These are phyloP conservation scores for Echiichthys vipera DNA, from an alignment of 2,797 vertebrate genomes.

Conservation along the genomic window DNA sequence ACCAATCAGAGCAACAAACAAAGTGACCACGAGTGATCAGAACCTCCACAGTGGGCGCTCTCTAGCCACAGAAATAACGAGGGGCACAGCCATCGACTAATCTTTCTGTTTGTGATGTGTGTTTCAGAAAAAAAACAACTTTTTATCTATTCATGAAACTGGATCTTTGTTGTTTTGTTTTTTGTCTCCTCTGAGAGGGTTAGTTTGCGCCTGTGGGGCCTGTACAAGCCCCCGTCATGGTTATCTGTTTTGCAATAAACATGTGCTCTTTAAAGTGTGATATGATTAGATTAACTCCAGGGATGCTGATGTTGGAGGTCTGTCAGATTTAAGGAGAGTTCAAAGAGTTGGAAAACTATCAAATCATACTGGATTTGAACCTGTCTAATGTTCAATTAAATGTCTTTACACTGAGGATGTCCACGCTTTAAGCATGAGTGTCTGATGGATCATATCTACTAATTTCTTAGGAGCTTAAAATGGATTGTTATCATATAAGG, in stretches of 20 bases:
- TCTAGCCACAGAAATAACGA: background rate
- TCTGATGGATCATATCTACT: slow-evolving; percentile 15
- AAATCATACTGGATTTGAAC: background rate
- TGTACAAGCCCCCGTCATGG: background rate
- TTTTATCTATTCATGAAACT: background rate
- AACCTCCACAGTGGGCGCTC: background rate
- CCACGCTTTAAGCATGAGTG: slow-evolving; percentile 1
- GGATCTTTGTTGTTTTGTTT: background rate
- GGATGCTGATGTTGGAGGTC: background rate
- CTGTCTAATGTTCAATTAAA: background rate
- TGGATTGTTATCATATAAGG: background rate
- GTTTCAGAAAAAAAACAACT: background rate
- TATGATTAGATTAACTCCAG: background rate
- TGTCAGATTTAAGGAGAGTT: background rate
- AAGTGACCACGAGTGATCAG: background rate
- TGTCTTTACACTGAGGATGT: background rate
- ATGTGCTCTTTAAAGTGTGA: background rate
- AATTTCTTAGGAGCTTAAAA: background rate
- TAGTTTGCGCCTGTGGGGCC: background rate
- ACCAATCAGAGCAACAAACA: no score
- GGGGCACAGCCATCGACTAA: background rate
- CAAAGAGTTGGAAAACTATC: background rate
- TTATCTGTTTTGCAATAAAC: background rate
- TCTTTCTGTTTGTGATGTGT: background rate
- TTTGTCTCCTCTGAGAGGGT: background rate